Percentiles rank a stretch among this genome's conserved stretches.
phyloP scores from a whole-genome alignment of 2,113 vertebrate genomes.

The Atractosteus spatula region DNA sequence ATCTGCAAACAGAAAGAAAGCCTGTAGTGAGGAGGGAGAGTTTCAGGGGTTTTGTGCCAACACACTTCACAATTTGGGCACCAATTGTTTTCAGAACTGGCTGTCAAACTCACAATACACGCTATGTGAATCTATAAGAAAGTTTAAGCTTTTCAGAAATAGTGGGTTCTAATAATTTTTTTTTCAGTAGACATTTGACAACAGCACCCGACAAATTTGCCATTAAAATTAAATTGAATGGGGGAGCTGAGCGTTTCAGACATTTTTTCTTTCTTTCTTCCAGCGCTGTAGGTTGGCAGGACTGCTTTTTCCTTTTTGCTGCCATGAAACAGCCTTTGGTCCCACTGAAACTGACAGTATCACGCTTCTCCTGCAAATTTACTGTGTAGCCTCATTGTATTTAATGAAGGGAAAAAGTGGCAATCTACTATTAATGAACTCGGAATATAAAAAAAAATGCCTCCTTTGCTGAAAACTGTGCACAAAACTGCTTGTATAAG shows the following conservation, averaged over 20 bases:
- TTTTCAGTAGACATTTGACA: constrained; percentile 64
- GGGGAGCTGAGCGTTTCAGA: constrained; percentile 49
- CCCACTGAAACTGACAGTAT: constrained; percentile 61
- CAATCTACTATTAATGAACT: constrained; percentile 75
- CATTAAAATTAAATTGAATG: constrained; percentile 70
- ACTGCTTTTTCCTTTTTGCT: constrained; percentile 51
- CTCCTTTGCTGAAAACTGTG: constrained; percentile 60
- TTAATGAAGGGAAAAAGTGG: constrained; percentile 74
- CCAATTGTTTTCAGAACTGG: constrained; percentile 64
- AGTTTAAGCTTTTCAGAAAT: constrained; percentile 68
- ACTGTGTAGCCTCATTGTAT: constrained; percentile 68
- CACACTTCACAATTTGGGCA: constrained; percentile 65
- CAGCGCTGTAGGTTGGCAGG: constrained; percentile 54
- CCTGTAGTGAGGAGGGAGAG: constrained; percentile 54
- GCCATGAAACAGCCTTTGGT: constrained; percentile 64
- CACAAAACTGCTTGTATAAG: constrained; percentile 66
- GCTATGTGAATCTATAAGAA: constrained; percentile 53
- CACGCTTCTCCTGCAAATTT: constrained; percentile 54
- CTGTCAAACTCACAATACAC: constrained; percentile 68
- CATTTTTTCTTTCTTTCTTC: constrained; percentile 36
- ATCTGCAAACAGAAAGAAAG: constrained; percentile 60
- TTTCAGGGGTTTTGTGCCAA: constrained; percentile 63
- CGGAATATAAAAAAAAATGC: constrained; percentile 55
- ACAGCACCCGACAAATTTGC: constrained; percentile 63
- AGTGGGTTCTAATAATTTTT: constrained; percentile 68